Conservation (phyloP, 1,140 invertebrate genomes). For the Asobara japonica region DNA sequence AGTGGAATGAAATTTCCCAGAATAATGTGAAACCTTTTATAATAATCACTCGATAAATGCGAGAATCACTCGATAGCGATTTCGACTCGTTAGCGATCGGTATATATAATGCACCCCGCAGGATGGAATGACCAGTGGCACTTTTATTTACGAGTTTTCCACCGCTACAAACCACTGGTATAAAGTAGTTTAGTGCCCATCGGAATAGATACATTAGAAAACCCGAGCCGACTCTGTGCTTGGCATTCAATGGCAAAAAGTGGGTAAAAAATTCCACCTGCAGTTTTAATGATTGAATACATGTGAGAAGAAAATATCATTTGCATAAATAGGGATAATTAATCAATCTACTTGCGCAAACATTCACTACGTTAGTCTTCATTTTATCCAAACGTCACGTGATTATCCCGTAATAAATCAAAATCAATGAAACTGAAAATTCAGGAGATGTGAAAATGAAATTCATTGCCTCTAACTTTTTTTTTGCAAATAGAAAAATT, state of each 20-base stretch:
- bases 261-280: neutral
- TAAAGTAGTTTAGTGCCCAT: slow-evolving; percentile 10
- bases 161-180: neutral
- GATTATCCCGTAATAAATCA: neutral
- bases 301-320: slow-evolving; percentile 4
- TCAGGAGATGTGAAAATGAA: too few relatives aligned
- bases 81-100: slow-evolving; percentile 5
- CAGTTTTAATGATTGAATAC: neutral
- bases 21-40: neutral
- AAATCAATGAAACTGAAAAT: too few relatives aligned
- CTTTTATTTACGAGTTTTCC: slow-evolving; percentile 1
- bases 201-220: slow-evolving; percentile 14
- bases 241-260: neutral
- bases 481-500: too few relatives aligned
- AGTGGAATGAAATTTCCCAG: neutral
- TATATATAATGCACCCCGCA: slow-evolving; percentile 7
- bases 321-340: slow-evolving; percentile 3
- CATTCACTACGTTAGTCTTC: too few relatives aligned
- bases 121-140: slow-evolving; percentile 14
- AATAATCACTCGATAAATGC: slow-evolving; percentile 10
- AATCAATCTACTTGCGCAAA: too few relatives aligned
- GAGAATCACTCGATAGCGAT: slow-evolving; percentile 3
- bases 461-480: too few relatives aligned
- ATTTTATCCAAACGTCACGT: neutral
- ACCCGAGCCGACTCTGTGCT: neutral